Evolutionary conservation across 1,140 invertebrate genomes (phyloP), one percentile per base, ranked within the genome.

Genomic region (Diabrotica undecimpunctata): DNA sequence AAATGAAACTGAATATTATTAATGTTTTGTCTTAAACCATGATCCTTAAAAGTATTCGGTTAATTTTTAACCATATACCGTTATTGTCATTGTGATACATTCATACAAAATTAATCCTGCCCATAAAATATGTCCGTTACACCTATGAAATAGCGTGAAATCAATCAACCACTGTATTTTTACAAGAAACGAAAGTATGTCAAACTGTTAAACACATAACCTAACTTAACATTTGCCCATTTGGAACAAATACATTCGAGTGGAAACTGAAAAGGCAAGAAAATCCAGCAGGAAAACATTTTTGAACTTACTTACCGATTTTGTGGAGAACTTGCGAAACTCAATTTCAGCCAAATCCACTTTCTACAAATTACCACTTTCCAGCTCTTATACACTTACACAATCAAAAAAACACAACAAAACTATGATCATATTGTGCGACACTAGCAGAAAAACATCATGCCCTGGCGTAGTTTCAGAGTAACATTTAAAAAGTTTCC

Each of bases 361-460:
- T 61, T 61, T 61, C 59, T 61, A 61, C 41, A 61, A 36, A 35
- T 10, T 52, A 61, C 11, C 13, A 51, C 39, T 36, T 61, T 61
- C 46, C 59, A 61, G 59, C 59, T 57, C 25, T 57, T 13, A 35
- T 52, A 11, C n/a, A 14, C 39, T 35, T 14, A 7, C n/a, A 14
- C 50, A 41, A 50, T 13, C 35, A 35, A 7, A 12, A 61, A 50
- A 61, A 61, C 59, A 61, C 59, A 61, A 61, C 10, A 35, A 9
- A 35, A 50, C 35, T 10, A 51, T 7, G 38, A 12, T 13, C 9
- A 38, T 25, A 25, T 58, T 58, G 11, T 41, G 38, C 14, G 41
- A 52, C 59, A 61, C 59, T 61, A 61, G 35, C 59, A 53, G 13
- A 46, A 52, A 50, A 61, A 52, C 50, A 61, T 61, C 14, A 61